Percentiles rank a stretch among this genome's conserved stretches.
phyloP scores from a whole-genome alignment of 2,888 invertebrate genomes.

The Tachina fera region DNA sequence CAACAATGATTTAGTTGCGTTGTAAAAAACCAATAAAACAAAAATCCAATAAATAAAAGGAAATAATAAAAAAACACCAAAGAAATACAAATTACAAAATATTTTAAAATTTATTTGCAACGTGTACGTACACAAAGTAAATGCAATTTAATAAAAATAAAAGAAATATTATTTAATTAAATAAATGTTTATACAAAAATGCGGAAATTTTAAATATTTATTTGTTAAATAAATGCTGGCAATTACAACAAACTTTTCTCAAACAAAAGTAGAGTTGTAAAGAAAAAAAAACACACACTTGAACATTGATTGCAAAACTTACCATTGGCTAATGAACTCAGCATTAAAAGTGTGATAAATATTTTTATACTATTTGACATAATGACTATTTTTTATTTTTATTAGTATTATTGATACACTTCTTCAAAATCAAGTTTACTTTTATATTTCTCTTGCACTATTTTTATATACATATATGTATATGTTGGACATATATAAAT shows the following conservation, averaged over 20 bases:
- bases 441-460: background rate
- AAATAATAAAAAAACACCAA: conserved; percentile 3
- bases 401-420: background rate
- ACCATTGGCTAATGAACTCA: conserved; percentile 56
- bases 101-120: conserved; percentile 39
- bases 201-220: conserved; percentile 13
- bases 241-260: too few species aligned
- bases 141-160: background rate
- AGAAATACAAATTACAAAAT: conserved; percentile 40
- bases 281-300: background rate
- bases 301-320: conserved; percentile 38
- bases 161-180: background rate
- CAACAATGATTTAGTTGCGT: background rate
- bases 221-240: too few species aligned
- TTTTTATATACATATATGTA: conserved; percentile 12
- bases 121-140: conserved; percentile 30
- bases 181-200: conserved; percentile 1
- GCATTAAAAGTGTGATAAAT: conserved; percentile 54
- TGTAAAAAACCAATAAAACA: conserved; percentile 26
- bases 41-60: conserved; percentile 30
- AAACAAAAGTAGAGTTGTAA: background rate
- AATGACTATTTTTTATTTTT: conserved; percentile 62
- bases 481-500: background rate
- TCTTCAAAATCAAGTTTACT: conserved; percentile 43
- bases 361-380: conserved; percentile 66